Evolutionary conservation across 2,797 vertebrate genomes (phyloP), one percentile per base, ranked within the genome.

Genomic region (Acanthurus leucopareius): DNA sequence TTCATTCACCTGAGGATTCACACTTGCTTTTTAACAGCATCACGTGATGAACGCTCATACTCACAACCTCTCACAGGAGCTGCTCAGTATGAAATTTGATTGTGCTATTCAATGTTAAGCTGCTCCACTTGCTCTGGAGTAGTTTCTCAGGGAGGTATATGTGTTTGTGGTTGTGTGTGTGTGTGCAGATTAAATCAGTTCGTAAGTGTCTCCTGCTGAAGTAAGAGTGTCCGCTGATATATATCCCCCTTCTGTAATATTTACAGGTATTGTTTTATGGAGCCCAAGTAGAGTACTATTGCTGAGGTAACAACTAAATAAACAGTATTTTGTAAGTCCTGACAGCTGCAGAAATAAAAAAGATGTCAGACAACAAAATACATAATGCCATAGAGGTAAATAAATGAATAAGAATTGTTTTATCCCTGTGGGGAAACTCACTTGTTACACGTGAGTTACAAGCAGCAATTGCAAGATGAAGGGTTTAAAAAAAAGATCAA

Each of bases 101-200:
- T 32, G 4, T 73, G 70, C 72, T 80, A 52, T 66, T 81, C 38
- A 52, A 38, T 64, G 60, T 38, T 62, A 56, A 76, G 77, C 63
- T 49, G 71, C 82, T 77, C 49, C 45, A 15, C 32, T 75, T 67
- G 32, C 74, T 80, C 59, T 44, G 67, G 56, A 70, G 77, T 10
- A 60, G 65, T 56, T 74, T 68, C 47, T 54, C 44, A 74, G 51
- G 57, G 48, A 25, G 22, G 44, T 45, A 73, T 82, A 20, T 64
- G 5, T 68, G 61, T 58, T 35, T 42, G 60, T 53, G 52, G n/a
- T 28, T 75, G n/a, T 40, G 19, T 73, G 69, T 74, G 54, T 77
- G 35, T 61, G 19, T 68, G 64, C 40, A 76, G 74, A 86, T 82
- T 78, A 49, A 87, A 83, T 89, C 80, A 83, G 79, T 84, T 82